Conservation (phyloP, 2,113 vertebrate species). For the Eurystomus gularis region DNA sequence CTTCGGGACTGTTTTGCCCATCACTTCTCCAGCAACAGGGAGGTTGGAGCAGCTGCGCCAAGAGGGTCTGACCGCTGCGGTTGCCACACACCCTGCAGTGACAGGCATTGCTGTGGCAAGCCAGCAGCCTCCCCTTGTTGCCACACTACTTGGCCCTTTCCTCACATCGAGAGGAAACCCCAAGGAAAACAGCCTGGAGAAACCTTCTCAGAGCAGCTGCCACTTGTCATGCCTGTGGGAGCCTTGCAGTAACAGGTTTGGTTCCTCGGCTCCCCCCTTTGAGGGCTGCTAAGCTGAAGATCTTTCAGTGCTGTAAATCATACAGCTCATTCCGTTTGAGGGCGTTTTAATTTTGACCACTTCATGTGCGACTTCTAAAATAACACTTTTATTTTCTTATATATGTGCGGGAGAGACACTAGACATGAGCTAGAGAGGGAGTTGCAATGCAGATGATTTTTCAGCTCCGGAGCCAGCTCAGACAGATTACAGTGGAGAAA, state of each 20-base stretch:
- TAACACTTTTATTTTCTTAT: conserved; percentile 2
- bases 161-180: neutral
- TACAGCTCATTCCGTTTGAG: neutral
- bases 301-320: conserved; percentile 13
- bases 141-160: neutral
- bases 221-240: conserved; percentile 17
- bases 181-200: conserved; percentile 16
- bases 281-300: neutral
- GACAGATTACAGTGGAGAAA: conserved; percentile 19
- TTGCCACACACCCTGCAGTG: conserved; percentile 31
- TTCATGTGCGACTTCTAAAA: conserved; percentile 37
- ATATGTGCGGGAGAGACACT: neutral
- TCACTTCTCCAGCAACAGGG: neutral
- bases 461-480: conserved; percentile 7
- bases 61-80: neutral
- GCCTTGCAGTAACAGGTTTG: conserved; percentile 32
- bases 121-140: conserved; percentile 1
- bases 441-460: conserved; percentile 34
- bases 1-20: conserved; percentile 41
- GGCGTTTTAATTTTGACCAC: conserved; percentile 38
- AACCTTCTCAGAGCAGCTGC: neutral
- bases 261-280: neutral
- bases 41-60: neutral
- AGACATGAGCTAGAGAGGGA: conserved; percentile 42
- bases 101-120: conserved; percentile 6